Evolutionary conservation across 1,140 invertebrate genomes (phyloP), one percentile per base, ranked within the genome.

Genomic region (Drosophila kohkoa): DNA sequence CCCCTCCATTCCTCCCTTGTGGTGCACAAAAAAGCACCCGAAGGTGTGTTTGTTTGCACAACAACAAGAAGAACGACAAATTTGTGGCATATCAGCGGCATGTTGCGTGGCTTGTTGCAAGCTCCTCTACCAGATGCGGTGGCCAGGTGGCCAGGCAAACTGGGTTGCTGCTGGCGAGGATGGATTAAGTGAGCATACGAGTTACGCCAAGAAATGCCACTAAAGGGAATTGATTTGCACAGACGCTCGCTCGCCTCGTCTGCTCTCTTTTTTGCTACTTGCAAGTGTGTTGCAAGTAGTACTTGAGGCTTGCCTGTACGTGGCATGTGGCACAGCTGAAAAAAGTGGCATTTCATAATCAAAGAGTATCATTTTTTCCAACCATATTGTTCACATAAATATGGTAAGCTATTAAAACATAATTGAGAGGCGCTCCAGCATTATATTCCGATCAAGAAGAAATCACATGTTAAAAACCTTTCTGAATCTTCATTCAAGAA

Each of bases 71-170:
- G 35, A 38, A 87, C 66, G 77, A 71, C 65, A 78, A 89, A 83
- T 88, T 88, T 88, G 83, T 88, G 83, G 83, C 85, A 89, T 88
- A 88, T 88, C 83, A 88, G 83, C 83, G 83, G 83, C 79, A 76
- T 88, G 83, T 87, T 81, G 67, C 82, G 80, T 87, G 82, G 77
- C 79, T 82, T 82, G 66, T 87, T 77, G 59, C 74, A 76, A 64
- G 51, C 48, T 35, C 11, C 10, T 6, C 41, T 51, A 25, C 20
- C 20, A 25, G 20, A 25, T 51, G 49, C 20, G 25, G 52, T 38
- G 67, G 63, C 63, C 52, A 62, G 65, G 52, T 55, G 49, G 38
- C 46, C 20, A 25, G 38, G 38, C 54, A 20, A 69, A 25, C 30
- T 16, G 20, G 25, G 13, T 15, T 15, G 41, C 25, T 38, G 30